phyloP scores from a whole-genome alignment of 2,888 invertebrate species.

The Drosophila crucigera region DNA sequence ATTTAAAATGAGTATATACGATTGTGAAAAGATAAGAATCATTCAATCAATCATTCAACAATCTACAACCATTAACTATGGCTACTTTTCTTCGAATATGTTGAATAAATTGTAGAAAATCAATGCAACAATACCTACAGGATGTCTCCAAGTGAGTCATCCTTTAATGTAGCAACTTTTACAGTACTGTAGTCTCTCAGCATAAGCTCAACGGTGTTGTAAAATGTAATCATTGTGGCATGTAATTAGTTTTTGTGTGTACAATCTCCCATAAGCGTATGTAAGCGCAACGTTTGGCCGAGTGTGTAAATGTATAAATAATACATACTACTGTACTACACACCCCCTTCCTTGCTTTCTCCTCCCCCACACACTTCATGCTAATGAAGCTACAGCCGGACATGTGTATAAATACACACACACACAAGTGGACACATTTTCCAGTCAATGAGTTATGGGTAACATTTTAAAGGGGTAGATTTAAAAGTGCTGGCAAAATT shows the following conservation, averaged over 20 bases:
- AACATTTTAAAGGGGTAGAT: constrained; percentile 3
- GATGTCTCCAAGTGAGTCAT: neutral
- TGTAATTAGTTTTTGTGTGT: constrained; percentile 77
- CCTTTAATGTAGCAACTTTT: neutral
- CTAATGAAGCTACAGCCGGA: constrained; percentile 28
- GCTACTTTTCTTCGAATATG: too few species aligned
- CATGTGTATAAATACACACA: constrained; percentile 1
- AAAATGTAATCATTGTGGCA: constrained; percentile 80
- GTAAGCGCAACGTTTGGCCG: constrained; percentile 22
- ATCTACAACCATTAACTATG: neutral
- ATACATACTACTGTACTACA: constrained; percentile 59
- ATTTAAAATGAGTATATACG: neutral
- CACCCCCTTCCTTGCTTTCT: neutral
- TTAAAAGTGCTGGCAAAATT: neutral
- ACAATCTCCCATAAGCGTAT: constrained; percentile 26
- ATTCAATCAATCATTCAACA: neutral
- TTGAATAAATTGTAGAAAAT: neutral
- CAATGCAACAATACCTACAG: neutral
- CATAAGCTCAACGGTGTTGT: constrained; percentile 59
- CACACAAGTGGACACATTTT: neutral
- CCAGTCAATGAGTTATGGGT: constrained; percentile 12
- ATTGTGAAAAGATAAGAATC: too few species aligned
- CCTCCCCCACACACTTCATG: constrained; percentile 13
- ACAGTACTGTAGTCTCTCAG: constrained; percentile 17
- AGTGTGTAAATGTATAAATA: constrained; percentile 51